phyloP scores from a whole-genome alignment of 2,888 invertebrate species.

The Dexiosoma caninum region DNA sequence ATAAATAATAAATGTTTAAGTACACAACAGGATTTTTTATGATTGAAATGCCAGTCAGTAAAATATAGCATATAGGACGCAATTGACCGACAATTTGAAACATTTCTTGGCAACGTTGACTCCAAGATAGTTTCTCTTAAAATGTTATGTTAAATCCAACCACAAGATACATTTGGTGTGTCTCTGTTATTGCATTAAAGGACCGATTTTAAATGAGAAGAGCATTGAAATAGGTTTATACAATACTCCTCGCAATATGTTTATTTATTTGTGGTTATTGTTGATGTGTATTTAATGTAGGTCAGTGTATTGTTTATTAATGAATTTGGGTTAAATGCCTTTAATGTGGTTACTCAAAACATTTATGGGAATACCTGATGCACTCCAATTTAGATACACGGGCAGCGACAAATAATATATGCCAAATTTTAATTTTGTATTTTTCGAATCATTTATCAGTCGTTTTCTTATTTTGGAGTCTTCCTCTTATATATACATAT shows the following conservation, averaged over 20 bases:
- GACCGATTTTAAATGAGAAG: neutral
- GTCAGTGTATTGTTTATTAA: slow-evolving; percentile 53
- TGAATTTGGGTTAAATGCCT: slow-evolving; percentile 39
- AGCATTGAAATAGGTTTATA: neutral
- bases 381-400: too few species aligned
- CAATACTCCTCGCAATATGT: slow-evolving; percentile 1
- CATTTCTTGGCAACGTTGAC: too few species aligned
- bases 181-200: neutral
- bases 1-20: too few species aligned
- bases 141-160: neutral
- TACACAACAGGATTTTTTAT: too few species aligned
- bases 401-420: neutral
- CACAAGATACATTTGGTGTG: neutral
- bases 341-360: slow-evolving; percentile 29
- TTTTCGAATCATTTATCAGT: too few species aligned
- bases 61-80: too few species aligned
- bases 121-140: too few species aligned
- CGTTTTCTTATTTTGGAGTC: too few species aligned
- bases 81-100: too few species aligned
- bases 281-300: slow-evolving; percentile 47
- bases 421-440: too few species aligned
- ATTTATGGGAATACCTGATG: neutral
- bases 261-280: slow-evolving; percentile 44
- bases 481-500: too few species aligned
- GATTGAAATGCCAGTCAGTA: too few species aligned